phyloP scores from a whole-genome alignment of 2,797 vertebrate species.

The Decapterus maruadsi region DNA sequence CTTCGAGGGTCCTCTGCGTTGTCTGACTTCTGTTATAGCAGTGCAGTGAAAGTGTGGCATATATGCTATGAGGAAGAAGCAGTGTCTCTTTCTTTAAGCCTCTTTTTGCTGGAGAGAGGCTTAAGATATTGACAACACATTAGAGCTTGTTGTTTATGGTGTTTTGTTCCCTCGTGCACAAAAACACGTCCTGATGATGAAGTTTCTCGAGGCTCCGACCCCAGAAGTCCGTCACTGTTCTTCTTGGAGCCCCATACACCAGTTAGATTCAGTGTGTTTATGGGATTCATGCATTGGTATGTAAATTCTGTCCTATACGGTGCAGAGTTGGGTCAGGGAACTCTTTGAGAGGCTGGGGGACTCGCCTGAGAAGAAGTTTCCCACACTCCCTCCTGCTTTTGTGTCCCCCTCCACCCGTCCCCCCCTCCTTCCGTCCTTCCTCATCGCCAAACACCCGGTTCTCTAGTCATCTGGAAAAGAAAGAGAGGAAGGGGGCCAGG shows the following conservation, averaged over 20 bases:
- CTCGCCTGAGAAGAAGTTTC: constrained; percentile 72
- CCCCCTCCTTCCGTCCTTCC: constrained; percentile 60
- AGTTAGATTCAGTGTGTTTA: constrained; percentile 63
- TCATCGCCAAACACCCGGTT: constrained; percentile 57
- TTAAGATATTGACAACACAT: constrained; percentile 16
- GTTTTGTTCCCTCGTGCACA: constrained; percentile 10
- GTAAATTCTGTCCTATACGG: constrained; percentile 75
- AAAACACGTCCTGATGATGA: constrained; percentile 4
- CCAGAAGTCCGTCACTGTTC: constrained; percentile 11
- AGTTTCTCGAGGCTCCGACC: constrained; percentile 13
- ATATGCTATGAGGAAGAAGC: constrained; percentile 11
- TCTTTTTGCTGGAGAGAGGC: not conserved
- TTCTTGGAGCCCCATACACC: constrained; percentile 29
- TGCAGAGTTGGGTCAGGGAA: constrained; percentile 63
- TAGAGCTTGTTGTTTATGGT: constrained; percentile 20
- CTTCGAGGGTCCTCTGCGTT: not conserved
- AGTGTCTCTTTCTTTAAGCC: constrained; percentile 16
- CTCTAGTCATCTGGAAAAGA: constrained; percentile 64
- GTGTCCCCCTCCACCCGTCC: constrained; percentile 15
- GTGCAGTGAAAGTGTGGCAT: constrained; percentile 20
- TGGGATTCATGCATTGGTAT: constrained; percentile 79
- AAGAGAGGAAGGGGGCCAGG: constrained; percentile 56
- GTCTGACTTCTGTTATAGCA: not conserved
- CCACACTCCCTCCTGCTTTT: constrained; percentile 74
- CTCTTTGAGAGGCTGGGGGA: constrained; percentile 74